Conservation (phyloP, 2,888 invertebrate species). For the Ophion ventricosus region DNA sequence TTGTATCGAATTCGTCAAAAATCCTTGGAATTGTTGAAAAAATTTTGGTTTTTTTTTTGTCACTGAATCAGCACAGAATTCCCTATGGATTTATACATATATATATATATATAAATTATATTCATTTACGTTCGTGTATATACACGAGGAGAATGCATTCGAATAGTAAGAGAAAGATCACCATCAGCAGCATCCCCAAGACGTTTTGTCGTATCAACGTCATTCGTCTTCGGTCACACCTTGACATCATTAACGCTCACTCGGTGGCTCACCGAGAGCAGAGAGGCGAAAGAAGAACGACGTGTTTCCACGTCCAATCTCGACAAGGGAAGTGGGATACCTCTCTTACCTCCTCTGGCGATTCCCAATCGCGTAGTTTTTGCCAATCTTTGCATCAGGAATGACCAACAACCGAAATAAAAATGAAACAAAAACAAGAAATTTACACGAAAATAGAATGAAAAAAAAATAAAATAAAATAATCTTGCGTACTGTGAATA, state of each 20-base stretch:
- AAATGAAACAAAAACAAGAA: not conserved
- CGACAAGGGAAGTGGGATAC: slow-evolving; percentile 1
- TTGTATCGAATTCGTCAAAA: too few relatives aligned
- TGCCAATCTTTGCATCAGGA: not conserved
- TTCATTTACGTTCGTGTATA: slow-evolving; percentile 12
- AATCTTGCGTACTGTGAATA: not conserved
- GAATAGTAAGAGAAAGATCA: slow-evolving; percentile 29
- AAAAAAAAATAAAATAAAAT: not conserved
- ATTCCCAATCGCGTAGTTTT: not conserved
- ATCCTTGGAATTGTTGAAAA: too few relatives aligned
- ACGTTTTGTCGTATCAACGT: slow-evolving; percentile 72
- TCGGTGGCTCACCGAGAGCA: not conserved
- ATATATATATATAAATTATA: slow-evolving; percentile 11
- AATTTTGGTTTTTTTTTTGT: not conserved
- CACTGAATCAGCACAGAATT: not conserved
- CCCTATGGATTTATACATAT: not conserved
- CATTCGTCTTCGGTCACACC: slow-evolving; percentile 75
- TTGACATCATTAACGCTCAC: slow-evolving; percentile 71
- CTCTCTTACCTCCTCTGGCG: not conserved
- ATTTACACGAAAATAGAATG: not conserved
- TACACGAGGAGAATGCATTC: slow-evolving; percentile 59
- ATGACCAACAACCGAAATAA: not conserved
- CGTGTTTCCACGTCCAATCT: slow-evolving; percentile 27
- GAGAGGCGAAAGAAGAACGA: slow-evolving; percentile 6
- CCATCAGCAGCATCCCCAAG: slow-evolving; percentile 54